phyloP scores from a whole-genome alignment of 2,888 invertebrate species.

The Physocephala rufipes region DNA sequence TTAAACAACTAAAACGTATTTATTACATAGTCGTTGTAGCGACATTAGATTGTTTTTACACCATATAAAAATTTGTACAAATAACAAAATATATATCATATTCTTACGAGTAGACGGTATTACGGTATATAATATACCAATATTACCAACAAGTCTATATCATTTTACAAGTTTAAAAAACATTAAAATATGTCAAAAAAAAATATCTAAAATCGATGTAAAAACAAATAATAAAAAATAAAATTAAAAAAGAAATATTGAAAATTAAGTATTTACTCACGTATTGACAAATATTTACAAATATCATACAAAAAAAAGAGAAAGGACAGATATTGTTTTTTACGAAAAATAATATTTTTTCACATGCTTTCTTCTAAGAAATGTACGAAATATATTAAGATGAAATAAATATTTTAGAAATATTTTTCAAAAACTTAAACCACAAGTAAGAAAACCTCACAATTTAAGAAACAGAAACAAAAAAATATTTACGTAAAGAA shows the following conservation, averaged over 20 bases:
- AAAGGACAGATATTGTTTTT: too few species aligned
- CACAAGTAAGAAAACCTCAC: not conserved
- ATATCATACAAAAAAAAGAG: not conserved
- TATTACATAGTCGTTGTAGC: constrained; percentile 46
- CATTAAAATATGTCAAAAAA: not conserved
- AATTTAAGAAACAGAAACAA: not conserved
- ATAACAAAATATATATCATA: constrained; percentile 28
- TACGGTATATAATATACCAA: not conserved
- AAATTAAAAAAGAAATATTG: not conserved
- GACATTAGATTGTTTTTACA: constrained; percentile 26
- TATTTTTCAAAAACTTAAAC: not conserved
- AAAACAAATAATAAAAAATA: too few species aligned
- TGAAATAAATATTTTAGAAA: not conserved
- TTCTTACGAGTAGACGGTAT: not conserved
- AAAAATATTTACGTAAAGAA: not conserved
- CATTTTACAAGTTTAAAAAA: not conserved
- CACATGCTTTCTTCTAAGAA: not conserved
- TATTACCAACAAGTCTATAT: constrained; percentile 2
- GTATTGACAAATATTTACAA: not conserved
- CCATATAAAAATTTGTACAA: constrained; percentile 52
- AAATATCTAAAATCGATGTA: not conserved
- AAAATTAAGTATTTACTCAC: not conserved
- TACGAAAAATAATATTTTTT: not conserved
- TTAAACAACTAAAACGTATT: not conserved
- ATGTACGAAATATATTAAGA: not conserved